Conservation (phyloP, 2,113 vertebrate species). For the Hypomesus transpacificus region DNA sequence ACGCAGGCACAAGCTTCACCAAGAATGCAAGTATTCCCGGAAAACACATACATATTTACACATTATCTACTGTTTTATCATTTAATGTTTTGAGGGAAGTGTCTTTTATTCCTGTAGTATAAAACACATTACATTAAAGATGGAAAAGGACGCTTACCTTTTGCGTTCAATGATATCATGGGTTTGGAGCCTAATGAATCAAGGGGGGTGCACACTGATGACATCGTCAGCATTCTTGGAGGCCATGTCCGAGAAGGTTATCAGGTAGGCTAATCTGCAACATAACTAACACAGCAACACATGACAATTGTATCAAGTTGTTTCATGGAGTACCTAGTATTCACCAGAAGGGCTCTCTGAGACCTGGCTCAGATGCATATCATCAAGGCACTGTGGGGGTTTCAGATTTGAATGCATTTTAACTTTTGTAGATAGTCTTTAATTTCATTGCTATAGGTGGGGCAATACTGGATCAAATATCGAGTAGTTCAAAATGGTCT, state of each 20-base stretch:
- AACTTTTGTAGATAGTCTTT: too few species aligned
- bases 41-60: not conserved
- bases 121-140: constrained; percentile 10
- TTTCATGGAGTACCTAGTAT: too few species aligned
- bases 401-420: too few species aligned
- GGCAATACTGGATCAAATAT: too few species aligned
- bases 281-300: not conserved
- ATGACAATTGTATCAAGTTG: too few species aligned
- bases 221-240: constrained; percentile 18
- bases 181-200: not conserved
- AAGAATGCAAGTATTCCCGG: not conserved
- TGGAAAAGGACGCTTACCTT: not conserved
- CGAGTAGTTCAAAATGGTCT: too few species aligned
- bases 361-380: too few species aligned
- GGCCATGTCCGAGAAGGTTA: constrained; percentile 21
- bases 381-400: too few species aligned
- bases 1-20: constrained; percentile 1
- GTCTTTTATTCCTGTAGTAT: constrained; percentile 5
- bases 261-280: not conserved
- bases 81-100: too few species aligned
- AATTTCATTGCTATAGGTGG: too few species aligned
- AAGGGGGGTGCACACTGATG: not conserved
- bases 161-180: constrained; percentile 28
- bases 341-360: too few species aligned
- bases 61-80: too few species aligned